Evolutionary conservation across 2,888 invertebrate species (phyloP).

Genomic region (Lepidocyrtoides sp.): DNA sequence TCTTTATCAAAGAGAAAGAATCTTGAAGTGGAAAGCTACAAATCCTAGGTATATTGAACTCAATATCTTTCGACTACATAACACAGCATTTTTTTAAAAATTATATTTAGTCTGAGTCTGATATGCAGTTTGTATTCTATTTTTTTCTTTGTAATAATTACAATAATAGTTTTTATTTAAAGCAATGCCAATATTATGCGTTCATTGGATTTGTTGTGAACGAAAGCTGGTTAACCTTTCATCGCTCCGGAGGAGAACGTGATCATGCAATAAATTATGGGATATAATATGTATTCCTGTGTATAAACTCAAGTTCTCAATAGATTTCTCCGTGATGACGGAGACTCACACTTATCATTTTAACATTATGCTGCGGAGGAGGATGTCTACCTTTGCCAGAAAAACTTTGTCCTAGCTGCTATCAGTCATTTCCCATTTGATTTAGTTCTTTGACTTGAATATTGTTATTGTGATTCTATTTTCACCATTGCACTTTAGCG

Average conservation of each 20-base stretch:
- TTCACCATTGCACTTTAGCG: too few species aligned
- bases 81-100: slow-evolving; percentile 17
- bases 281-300: slow-evolving; percentile 6
- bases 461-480: not conserved
- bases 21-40: not conserved
- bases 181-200: not conserved
- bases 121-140: slow-evolving; percentile 21
- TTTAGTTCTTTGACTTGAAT: slow-evolving; percentile 57
- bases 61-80: not conserved
- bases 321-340: slow-evolving; percentile 19
- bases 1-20: too few species aligned
- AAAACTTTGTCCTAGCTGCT: slow-evolving; percentile 20
- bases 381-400: slow-evolving; percentile 60
- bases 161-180: slow-evolving; percentile 2
- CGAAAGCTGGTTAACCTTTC: slow-evolving; percentile 49
- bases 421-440: slow-evolving; percentile 61
- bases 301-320: not conserved
- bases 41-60: slow-evolving; percentile 60
- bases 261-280: slow-evolving; percentile 62
- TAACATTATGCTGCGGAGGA: slow-evolving; percentile 48
- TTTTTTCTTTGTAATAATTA: not conserved
- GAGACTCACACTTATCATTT: too few species aligned
- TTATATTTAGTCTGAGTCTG: slow-evolving; percentile 8
- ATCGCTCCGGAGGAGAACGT: slow-evolving; percentile 54
- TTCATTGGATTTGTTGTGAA: slow-evolving; percentile 13